Evolutionary conservation across 2,113 vertebrate species (phyloP), one percentile per base, ranked within the genome.

Genomic region (Silurus meridionalis): DNA sequence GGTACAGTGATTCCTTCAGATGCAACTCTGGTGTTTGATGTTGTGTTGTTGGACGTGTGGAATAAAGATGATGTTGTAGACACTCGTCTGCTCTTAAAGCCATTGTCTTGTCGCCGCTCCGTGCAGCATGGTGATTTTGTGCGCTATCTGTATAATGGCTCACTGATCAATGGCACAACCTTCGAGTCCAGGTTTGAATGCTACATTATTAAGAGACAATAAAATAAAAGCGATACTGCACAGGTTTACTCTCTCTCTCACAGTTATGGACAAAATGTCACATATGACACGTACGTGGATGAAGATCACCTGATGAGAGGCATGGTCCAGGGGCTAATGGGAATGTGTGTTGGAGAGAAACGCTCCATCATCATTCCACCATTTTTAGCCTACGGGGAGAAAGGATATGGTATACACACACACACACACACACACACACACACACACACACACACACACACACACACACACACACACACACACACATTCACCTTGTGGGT

Each of bases 301-400:
- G 95, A 96, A 0, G 97, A 96, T 19, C 97, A 96, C 96, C 93
- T 98, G 89, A 95, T 99, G 91, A 97, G 97, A 88, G 98, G 98
- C 90, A 95, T 99, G 97, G 98, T 98, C 50, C 94, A 97, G 90
- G 98, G 97, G n/a, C 95, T 99, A 85, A 87, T 97, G 89, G 97
- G 97, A 81, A 99, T 98, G 97, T 99, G 98, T 0, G 96, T 98
- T 0, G 97, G 97, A n/a, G 98, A 99, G 94, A 96, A 93, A 90
- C 95, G 98, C 88, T 94, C 95, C 88, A 96, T 99, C 83, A 82
- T 96, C 91, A 95, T 99, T 82, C 98, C 98, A 1, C 98, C 98
- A 0, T 99, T 99, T 91, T 93, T 99, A 90, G 98, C 95, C 87
- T 99, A 98, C 0, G 97, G 97, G 64, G 97, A 98, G 86, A 97